These are phyloP conservation scores for Xenopus laevis DNA, from an alignment of 2,113 vertebrate species.

Conservation along the genomic window DNA sequence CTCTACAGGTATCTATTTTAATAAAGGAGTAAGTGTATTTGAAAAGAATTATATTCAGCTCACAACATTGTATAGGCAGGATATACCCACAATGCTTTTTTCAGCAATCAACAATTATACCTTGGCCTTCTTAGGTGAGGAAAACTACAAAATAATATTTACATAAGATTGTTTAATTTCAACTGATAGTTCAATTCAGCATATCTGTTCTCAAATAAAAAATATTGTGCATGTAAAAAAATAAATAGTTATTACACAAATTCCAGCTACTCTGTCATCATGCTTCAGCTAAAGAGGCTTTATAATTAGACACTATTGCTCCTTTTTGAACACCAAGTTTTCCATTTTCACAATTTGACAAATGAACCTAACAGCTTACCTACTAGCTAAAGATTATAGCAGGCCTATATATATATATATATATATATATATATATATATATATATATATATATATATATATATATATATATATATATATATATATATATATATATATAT, in stretches of 20 bases:
- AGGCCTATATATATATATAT: constrained; percentile 44
- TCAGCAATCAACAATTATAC: neutral
- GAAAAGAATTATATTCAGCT: no score
- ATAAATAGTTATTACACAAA: constrained; percentile 38
- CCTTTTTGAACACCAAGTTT: constrained; percentile 57
- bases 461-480: no score
- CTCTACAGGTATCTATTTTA: no score
- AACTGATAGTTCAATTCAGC: constrained; percentile 43
- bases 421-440: neutral
- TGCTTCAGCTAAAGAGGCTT: constrained; percentile 60
- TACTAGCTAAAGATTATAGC: constrained; percentile 54
- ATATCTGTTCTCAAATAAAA: constrained; percentile 40
- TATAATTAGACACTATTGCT: constrained; percentile 10
- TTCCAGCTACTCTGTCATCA: constrained; percentile 62
- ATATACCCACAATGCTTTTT: neutral
- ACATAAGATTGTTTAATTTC: constrained; percentile 49
- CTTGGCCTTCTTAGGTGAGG: constrained; percentile 2
- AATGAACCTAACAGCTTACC: constrained; percentile 54
- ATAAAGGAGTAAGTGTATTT: no score
- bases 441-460: no score
- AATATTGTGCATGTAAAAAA: constrained; percentile 46
- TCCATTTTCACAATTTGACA: constrained; percentile 58
- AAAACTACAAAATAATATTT: neutral
- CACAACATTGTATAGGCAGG: no score
- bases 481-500: no score